Conservation (phyloP, 2,888 invertebrate genomes). For the Alentia gelatinosa region DNA sequence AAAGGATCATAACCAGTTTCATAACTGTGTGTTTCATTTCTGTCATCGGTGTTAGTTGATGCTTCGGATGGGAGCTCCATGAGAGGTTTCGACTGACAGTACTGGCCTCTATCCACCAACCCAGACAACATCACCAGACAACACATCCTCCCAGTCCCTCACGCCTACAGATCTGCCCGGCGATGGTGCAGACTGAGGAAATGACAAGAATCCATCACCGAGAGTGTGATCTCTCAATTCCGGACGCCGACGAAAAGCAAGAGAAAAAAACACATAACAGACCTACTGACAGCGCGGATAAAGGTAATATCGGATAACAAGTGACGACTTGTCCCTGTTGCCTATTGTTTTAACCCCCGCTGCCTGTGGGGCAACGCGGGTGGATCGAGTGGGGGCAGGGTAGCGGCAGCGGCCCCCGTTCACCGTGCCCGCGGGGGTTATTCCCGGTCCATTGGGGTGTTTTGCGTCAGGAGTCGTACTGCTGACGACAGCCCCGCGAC, state of each 20-base stretch:
- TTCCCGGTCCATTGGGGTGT: not conserved
- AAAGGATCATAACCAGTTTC: no score
- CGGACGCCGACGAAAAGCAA: not conserved
- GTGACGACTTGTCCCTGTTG: not conserved
- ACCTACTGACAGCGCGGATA: not conserved
- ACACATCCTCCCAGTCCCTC: not conserved
- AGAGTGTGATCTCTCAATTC: not conserved
- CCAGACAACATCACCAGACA: not conserved
- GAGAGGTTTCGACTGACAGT: no score
- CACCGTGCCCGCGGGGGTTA: not conserved
- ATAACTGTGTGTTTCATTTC: no score
- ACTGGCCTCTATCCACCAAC: no score
- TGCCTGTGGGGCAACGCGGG: not conserved
- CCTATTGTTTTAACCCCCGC: not conserved
- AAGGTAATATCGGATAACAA: not conserved
- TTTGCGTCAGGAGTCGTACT: not conserved
- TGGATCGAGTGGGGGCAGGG: no score
- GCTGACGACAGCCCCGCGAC: not conserved
- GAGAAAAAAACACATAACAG: not conserved
- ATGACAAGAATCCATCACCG: not conserved
- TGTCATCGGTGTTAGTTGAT: no score
- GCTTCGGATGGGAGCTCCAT: no score
- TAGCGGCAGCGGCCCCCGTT: no score
- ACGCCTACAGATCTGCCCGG: not conserved
- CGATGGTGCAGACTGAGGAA: not conserved